phyloP scores from a whole-genome alignment of 2,888 invertebrate species.

The Limnephilus lunatus region DNA sequence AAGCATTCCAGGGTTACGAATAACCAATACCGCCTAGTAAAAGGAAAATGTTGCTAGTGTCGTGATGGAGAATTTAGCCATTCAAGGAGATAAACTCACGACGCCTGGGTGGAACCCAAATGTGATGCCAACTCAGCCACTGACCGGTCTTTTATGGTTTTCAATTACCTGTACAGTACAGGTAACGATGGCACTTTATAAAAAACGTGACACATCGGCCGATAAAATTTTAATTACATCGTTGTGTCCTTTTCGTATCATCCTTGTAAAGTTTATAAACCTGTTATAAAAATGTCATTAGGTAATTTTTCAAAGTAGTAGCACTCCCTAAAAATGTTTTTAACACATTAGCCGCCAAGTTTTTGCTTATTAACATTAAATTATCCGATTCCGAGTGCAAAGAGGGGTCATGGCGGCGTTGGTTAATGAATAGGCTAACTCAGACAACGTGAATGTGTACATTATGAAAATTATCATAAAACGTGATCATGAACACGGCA shows the following conservation, averaged over 20 bases:
- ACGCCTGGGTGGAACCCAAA: too few relatives aligned
- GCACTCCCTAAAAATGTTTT: neutral
- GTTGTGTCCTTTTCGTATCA: neutral
- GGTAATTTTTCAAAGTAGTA: neutral
- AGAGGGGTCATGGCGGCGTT: conserved; percentile 25
- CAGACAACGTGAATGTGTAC: neutral
- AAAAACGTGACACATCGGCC: neutral
- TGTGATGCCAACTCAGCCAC: too few relatives aligned
- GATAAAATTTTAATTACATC: neutral
- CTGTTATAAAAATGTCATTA: neutral
- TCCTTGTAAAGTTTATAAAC: neutral
- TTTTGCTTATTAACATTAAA: conserved; percentile 17
- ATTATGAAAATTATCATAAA: neutral
- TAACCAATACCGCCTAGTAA: too few relatives aligned
- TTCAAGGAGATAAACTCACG: too few relatives aligned
- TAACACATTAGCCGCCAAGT: conserved; percentile 28
- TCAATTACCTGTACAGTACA: too few relatives aligned
- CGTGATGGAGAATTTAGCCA: too few relatives aligned
- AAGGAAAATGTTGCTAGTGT: too few relatives aligned
- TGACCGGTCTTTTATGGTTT: too few relatives aligned
- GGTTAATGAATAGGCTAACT: conserved; percentile 6
- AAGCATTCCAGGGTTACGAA: too few relatives aligned
- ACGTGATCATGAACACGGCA: neutral
- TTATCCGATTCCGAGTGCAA: neutral
- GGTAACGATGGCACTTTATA: neutral